Conservation (phyloP, 2,113 vertebrate species). For the Accipiter cooperii region DNA sequence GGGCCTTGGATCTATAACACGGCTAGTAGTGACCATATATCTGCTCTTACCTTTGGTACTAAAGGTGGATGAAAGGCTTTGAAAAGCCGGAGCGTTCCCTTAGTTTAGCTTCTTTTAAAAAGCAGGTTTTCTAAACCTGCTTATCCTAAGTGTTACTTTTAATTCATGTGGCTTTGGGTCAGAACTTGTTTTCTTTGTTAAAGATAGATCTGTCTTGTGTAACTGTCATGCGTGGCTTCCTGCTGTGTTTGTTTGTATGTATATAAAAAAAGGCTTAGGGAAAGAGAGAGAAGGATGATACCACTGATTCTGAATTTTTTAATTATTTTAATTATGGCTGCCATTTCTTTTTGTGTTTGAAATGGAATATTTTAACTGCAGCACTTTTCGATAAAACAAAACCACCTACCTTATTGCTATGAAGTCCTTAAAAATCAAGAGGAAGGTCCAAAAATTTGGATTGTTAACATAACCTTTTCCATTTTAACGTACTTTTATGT, state of each 20-base stretch:
- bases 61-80: background rate
- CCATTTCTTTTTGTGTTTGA: background rate
- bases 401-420: accelerated
- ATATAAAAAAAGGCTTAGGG: background rate
- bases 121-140: background rate
- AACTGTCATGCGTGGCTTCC: background rate
- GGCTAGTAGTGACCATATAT: background rate
- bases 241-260: background rate
- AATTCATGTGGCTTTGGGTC: background rate
- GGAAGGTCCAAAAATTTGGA: background rate
- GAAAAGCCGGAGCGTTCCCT: background rate
- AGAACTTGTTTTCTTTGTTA: background rate
- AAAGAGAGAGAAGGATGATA: background rate
- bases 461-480: background rate
- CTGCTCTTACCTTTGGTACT: background rate
- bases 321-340: background rate
- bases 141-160: background rate
- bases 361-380: background rate
- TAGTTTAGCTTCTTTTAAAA: background rate
- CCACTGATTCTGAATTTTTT: background rate
- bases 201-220: background rate
- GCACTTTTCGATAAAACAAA: background rate
- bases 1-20: accelerated
- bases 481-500: background rate
- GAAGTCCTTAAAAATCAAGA: background rate